Percentiles rank a stretch among this genome's conserved stretches.
Conservation (phyloP, 2,113 vertebrate species). For the Triplophysa tibetana region DNA sequence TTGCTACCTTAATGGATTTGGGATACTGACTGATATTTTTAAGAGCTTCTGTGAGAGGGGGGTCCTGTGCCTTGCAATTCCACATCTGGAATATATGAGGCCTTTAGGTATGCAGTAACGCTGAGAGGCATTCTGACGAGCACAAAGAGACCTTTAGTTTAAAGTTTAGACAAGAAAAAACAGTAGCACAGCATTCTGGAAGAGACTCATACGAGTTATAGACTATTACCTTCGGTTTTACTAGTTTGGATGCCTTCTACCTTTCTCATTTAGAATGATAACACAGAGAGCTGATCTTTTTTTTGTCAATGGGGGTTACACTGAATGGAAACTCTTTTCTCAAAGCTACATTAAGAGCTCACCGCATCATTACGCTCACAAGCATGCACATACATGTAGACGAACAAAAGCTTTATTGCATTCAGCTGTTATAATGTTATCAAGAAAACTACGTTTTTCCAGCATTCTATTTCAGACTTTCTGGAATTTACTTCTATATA, state of each 20-base stretch:
- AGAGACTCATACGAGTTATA: conserved; percentile 64
- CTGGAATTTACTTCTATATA: not conserved
- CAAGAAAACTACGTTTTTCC: not conserved
- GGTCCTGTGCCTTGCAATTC: conserved; percentile 65
- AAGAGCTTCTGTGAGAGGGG: conserved; percentile 65
- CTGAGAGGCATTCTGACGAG: conserved; percentile 74
- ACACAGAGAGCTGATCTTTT: conserved; percentile 20
- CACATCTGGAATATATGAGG: conserved; percentile 84
- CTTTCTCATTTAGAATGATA: conserved; percentile 31
- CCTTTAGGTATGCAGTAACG: conserved; percentile 79
- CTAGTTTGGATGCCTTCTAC: conserved; percentile 57
- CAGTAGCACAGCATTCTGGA: conserved; percentile 69
- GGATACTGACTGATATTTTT: conserved; percentile 63
- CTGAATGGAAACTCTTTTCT: conserved; percentile 36
- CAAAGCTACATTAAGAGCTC: conserved; percentile 11
- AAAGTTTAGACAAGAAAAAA: conserved; percentile 52
- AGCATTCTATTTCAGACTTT: not conserved
- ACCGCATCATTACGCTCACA: conserved; percentile 28
- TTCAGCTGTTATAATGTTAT: conserved; percentile 26
- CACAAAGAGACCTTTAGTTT: conserved; percentile 75
- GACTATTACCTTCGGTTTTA: conserved; percentile 63
- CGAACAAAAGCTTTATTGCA: conserved; percentile 10
- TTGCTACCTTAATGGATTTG: conserved; percentile 65
- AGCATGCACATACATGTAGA: conserved; percentile 22
- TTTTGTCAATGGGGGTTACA: conserved; percentile 31